Conservation (phyloP, 1,140 invertebrate genomes). For the Drosophila sp. region DNA sequence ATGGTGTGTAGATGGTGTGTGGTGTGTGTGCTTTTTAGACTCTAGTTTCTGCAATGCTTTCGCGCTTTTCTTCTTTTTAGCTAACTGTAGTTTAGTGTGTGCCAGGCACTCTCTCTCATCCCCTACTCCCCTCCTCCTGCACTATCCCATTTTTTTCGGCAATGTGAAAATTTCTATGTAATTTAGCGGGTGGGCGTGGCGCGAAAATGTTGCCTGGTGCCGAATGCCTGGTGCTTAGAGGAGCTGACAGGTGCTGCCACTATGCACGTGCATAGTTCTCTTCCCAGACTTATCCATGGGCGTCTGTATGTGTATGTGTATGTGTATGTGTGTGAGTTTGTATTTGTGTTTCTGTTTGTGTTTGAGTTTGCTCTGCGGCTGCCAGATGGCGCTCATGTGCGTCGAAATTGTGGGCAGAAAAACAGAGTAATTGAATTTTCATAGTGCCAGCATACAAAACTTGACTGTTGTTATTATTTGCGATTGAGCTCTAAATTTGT, state of each 20-base stretch:
- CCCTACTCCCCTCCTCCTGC: not conserved
- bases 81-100: constrained; percentile 52
- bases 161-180: constrained; percentile 68
- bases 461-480: constrained; percentile 24
- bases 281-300: constrained; percentile 12
- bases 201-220: constrained; percentile 50
- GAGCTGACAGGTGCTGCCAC: constrained; percentile 66
- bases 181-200: constrained; percentile 47
- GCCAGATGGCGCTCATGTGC: constrained; percentile 50
- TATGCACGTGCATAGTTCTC: constrained; percentile 32
- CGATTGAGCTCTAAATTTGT: constrained; percentile 20
- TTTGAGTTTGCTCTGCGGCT: constrained; percentile 59
- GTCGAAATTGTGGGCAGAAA: constrained; percentile 25
- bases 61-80: constrained; percentile 14
- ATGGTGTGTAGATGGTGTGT: not conserved
- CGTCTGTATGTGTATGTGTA: not conserved
- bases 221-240: constrained; percentile 60
- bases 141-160: constrained; percentile 42
- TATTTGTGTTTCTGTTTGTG: too few relatives aligned
- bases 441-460: constrained; percentile 50
- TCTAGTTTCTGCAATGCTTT: constrained; percentile 37
- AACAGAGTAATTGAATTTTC: constrained; percentile 81
- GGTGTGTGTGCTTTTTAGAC: constrained; percentile 47
- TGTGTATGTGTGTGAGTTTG: constrained; percentile 40
- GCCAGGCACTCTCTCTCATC: constrained; percentile 32